Percentiles rank a stretch among this genome's conserved stretches.
Conservation (phyloP, 2,797 vertebrate genomes). For the Lepilemur septentrionalis region DNA sequence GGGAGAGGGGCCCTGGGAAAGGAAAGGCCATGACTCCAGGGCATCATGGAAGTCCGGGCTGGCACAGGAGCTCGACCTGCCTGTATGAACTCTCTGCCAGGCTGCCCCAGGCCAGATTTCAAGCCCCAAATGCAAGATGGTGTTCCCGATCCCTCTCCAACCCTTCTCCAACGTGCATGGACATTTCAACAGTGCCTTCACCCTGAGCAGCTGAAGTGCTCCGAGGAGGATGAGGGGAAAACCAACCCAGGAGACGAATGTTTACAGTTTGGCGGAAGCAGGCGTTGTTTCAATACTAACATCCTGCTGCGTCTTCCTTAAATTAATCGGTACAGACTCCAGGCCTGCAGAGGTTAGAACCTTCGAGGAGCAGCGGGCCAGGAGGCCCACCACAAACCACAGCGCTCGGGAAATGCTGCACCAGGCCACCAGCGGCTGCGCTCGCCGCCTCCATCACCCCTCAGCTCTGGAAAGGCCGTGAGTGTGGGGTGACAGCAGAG, state of each 20-base stretch:
- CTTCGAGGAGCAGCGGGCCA: not conserved
- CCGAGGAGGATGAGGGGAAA: not conserved
- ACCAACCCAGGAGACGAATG: not conserved
- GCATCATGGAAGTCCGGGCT: not conserved
- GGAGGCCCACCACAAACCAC: not conserved
- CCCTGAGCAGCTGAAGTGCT: not conserved
- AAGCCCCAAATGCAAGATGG: not conserved
- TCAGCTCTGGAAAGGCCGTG: not conserved
- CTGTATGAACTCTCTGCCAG: not conserved
- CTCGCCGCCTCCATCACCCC: not conserved
- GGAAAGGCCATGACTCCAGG: not conserved
- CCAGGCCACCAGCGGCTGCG: too few species aligned
- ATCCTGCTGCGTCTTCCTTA: conserved; percentile 11
- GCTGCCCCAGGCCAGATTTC: not conserved
- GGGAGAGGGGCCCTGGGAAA: not conserved
- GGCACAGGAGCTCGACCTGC: not conserved
- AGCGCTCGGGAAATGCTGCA: not conserved
- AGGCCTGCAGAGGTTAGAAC: conserved; percentile 20
- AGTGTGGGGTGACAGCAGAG: not conserved
- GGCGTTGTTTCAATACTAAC: not conserved
- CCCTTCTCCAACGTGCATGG: not conserved
- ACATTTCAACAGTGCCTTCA: rapidly evolving
- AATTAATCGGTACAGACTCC: not conserved
- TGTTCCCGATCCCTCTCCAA: not conserved
- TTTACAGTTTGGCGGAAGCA: not conserved